These are phyloP conservation scores for Cephus rjabovi DNA, from an alignment of 2,888 invertebrate species.

Conservation along the genomic window DNA sequence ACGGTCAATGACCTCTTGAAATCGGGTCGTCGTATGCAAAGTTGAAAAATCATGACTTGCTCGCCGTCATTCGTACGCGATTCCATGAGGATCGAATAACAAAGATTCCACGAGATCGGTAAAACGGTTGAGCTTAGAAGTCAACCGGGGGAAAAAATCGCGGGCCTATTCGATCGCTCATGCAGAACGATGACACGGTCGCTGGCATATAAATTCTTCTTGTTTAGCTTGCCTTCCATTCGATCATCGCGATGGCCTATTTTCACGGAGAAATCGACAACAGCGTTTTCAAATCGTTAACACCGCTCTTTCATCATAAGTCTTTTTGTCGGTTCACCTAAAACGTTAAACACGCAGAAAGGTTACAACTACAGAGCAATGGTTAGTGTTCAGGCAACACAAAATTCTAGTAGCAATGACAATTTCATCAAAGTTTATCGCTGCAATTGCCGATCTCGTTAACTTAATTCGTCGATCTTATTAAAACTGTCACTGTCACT, in stretches of 20 bases:
- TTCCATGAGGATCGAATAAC: neutral
- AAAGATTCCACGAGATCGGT: neutral
- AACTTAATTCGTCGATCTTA: neutral
- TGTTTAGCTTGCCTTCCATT: neutral
- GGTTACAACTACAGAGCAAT: too few relatives aligned
- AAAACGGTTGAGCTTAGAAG: neutral
- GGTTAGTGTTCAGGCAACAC: too few relatives aligned
- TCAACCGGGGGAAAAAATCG: neutral
- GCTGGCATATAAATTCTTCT: neutral
- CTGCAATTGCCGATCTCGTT: neutral
- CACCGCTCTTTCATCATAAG: too few relatives aligned
- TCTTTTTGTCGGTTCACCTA: too few relatives aligned
- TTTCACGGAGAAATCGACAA: neutral
- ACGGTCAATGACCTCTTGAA: neutral
- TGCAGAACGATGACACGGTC: neutral
- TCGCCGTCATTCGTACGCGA: too few relatives aligned
- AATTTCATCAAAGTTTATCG: neutral
- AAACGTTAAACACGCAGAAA: too few relatives aligned
- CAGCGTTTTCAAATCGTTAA: neutral
- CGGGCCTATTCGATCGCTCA: neutral
- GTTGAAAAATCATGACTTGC: neutral
- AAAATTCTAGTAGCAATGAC: too few relatives aligned
- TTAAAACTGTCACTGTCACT: neutral
- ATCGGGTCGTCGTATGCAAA: neutral
- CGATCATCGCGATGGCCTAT: neutral